phyloP scores from a whole-genome alignment of 1,140 invertebrate species.

The Camponotus floridanus region DNA sequence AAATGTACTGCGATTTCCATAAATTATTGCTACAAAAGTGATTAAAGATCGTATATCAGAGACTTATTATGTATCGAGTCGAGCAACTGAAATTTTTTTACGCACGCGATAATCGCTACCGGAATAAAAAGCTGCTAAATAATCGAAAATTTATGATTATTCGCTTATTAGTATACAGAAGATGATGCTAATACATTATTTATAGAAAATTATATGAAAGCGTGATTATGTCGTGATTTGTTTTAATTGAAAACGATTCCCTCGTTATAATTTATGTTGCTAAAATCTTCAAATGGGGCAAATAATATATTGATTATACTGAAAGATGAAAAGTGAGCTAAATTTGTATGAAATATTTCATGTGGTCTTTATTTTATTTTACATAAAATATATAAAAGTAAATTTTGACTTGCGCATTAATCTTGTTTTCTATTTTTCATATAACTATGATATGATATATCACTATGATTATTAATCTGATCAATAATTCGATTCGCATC shows the following conservation, averaged over 20 bases:
- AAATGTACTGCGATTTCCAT: conserved; percentile 22
- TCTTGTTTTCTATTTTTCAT: not conserved
- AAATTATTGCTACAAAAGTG: conserved; percentile 38
- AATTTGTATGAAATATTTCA: not conserved
- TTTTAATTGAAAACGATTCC: not conserved
- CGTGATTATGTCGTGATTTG: not conserved
- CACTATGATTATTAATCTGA: no score
- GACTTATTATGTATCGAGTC: not conserved
- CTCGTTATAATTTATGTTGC: not conserved
- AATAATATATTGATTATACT: not conserved
- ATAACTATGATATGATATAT: no score
- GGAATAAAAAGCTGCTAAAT: conserved; percentile 7
- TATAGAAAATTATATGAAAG: not conserved
- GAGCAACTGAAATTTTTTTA: not conserved
- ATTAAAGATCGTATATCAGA: conserved; percentile 17
- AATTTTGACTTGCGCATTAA: not conserved
- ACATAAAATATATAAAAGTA: not conserved
- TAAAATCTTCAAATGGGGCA: not conserved
- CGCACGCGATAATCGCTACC: not conserved
- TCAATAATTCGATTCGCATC: no score
- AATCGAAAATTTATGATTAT: not conserved
- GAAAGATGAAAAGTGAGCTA: not conserved
- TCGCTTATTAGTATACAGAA: not conserved
- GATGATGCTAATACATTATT: not conserved
- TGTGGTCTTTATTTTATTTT: not conserved